Base-by-base conservation (phyloP, 2,888 invertebrate genomes). In the Hydrotaea cyrtoneurina region DNA sequence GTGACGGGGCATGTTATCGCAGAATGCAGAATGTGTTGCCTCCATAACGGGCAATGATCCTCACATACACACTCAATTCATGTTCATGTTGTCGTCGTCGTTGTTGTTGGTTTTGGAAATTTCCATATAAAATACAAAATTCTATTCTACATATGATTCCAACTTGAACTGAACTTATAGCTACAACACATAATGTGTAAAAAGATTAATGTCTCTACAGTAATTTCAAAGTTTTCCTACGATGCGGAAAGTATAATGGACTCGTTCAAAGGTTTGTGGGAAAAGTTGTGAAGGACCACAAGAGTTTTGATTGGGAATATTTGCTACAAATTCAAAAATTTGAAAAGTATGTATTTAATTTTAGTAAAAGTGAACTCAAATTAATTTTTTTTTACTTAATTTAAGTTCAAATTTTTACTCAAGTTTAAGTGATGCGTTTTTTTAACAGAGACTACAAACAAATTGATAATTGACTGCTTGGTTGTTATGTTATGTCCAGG, bases 131-230 rank as follows among this genome's bases (percentile, higher is more conserved):
- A 75, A 11, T 23, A 21, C 43, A 72, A n/a, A 21, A 50, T 19
- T 50, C 69, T 69, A 46, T 69, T 62, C 46, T 76, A 81, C 81
- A 85, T 71, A 31, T 85, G 81, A 77, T 85, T 62, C 21, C 55
- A 79, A 81, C 81, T 77, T 50, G 72, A 84, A 77, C 43, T 82
- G 76, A 79, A 85, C 81, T 85, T 76, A 23, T 13, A n/a, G n/a
- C n/a, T n/a, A 69, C 46, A 69, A 43, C 46, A 46, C 43, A 69
- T 23, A 76, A 73, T 73, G 79, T 82, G 82, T 74, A 78, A 71
- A 74, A 78, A 85, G 85, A 85, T 82, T 82, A 77, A 85, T 85
- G 79, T 75, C 23, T 59, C 53, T 64, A 50, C 36, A 84, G 78
- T 75, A 46, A 78, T 83, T 66, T 73, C 46, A 62, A 39, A n/a